Conservation (phyloP, 2,113 vertebrate genomes). For the Elanus axillaris region DNA sequence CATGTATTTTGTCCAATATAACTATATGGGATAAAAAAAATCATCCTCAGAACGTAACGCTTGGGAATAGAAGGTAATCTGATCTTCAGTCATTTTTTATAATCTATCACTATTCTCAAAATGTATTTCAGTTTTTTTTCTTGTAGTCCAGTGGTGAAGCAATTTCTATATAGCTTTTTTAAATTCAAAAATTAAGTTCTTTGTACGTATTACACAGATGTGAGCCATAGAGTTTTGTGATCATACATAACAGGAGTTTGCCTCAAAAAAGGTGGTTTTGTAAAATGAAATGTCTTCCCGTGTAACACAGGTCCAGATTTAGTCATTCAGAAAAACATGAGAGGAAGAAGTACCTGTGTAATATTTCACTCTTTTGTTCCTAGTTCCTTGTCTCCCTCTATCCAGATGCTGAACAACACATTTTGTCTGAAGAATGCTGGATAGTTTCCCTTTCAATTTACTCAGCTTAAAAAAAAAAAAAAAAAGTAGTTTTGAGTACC, state of each 20-base stretch:
- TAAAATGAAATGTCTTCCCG: neutral
- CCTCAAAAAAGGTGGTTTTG: neutral
- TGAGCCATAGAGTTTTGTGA: neutral
- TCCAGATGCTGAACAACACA: neutral
- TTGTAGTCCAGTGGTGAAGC: neutral
- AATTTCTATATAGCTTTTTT: neutral
- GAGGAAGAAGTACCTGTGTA: neutral
- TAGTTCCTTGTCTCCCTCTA: neutral
- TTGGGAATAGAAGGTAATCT: neutral
- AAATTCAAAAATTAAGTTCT: neutral
- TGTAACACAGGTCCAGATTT: neutral
- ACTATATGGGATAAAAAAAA: neutral
- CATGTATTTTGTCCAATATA: neutral
- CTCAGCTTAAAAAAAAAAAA: neutral
- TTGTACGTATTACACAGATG: accelerated
- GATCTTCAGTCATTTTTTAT: neutral
- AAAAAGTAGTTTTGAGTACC: neutral
- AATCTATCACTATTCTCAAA: neutral
- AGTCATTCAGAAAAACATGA: neutral
- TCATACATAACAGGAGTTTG: neutral
- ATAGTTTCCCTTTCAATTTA: neutral
- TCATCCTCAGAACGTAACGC: neutral
- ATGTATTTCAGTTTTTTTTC: neutral
- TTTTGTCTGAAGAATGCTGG: neutral
- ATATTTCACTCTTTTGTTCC: neutral